Conservation (phyloP, 2,113 vertebrate species). For the Antigone vipio region DNA sequence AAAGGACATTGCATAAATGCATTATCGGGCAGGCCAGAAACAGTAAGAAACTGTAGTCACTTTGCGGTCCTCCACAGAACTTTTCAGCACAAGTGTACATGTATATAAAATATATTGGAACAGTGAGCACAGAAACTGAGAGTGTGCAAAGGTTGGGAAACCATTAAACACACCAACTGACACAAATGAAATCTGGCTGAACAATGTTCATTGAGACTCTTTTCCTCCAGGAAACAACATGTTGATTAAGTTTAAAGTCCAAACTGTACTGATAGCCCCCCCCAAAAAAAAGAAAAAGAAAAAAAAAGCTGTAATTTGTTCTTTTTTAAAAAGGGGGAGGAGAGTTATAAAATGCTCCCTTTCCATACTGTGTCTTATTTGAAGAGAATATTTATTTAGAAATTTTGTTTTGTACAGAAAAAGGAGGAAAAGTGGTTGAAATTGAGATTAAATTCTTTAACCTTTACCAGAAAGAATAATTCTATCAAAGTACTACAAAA, state of each 20-base stretch:
- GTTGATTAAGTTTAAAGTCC: neutral
- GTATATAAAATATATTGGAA: neutral
- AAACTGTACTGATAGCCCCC: fast-evolving
- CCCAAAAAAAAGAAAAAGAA: too few relatives aligned
- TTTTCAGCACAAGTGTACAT: neutral
- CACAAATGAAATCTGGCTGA: neutral
- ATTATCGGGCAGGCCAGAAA: neutral
- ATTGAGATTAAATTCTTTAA: neutral
- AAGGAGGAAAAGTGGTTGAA: fast-evolving
- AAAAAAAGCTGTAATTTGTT: neutral
- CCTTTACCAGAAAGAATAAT: neutral
- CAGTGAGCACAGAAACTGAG: neutral
- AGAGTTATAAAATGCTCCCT: neutral
- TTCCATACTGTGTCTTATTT: neutral
- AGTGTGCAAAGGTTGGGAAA: fast-evolving
- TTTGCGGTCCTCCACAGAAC: neutral
- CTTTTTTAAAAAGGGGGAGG: neutral
- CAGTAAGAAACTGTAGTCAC: neutral
- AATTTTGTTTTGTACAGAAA: neutral
- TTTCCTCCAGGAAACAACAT: neutral
- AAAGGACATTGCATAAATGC: neutral
- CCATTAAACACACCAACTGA: neutral
- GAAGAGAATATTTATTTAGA: neutral
- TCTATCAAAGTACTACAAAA: neutral
- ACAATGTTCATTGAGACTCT: neutral